These are phyloP conservation scores for Philhelius pedissequus DNA, from an alignment of 2,888 invertebrate species.

Conservation along the genomic window DNA sequence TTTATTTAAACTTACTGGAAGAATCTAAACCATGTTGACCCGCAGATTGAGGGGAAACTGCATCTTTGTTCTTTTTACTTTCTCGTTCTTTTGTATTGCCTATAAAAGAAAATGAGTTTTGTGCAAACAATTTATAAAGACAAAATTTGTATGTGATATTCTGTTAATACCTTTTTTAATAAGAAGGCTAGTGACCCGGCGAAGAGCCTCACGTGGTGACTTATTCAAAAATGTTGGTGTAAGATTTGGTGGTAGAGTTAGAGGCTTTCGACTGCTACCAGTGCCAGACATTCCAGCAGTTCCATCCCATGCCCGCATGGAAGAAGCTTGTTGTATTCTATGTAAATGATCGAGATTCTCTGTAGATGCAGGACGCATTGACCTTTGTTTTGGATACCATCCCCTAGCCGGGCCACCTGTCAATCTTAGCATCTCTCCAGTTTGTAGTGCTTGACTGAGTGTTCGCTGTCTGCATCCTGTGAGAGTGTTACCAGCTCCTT, in stretches of 20 bases:
- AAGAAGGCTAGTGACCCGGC: slow-evolving; percentile 92
- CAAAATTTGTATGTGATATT: neutral
- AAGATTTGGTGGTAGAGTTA: slow-evolving; percentile 92
- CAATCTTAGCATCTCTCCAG: slow-evolving; percentile 89
- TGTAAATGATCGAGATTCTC: slow-evolving; percentile 89
- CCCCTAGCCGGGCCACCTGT: slow-evolving; percentile 91
- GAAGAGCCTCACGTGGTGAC: slow-evolving; percentile 90
- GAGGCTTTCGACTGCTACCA: slow-evolving; percentile 85
- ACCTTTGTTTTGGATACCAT: slow-evolving; percentile 88
- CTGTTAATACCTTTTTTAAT: slow-evolving; percentile 85
- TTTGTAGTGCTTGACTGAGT: slow-evolving; percentile 82
- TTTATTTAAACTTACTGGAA: slow-evolving; percentile 48
- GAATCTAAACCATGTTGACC: slow-evolving; percentile 50
- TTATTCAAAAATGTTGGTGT: slow-evolving; percentile 94
- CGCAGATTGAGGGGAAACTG: slow-evolving; percentile 55
- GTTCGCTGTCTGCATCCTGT: slow-evolving; percentile 80
- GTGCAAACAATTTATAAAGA: slow-evolving; percentile 4
- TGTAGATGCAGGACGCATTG: slow-evolving; percentile 88
- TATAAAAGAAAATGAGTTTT: neutral
- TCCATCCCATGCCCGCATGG: slow-evolving; percentile 80
- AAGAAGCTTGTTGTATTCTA: slow-evolving; percentile 75
- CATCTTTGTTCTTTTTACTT: slow-evolving; percentile 64
- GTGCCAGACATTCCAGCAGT: slow-evolving; percentile 78
- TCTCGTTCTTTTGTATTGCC: slow-evolving; percentile 68
- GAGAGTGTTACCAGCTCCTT: slow-evolving; percentile 79